Percentiles rank a stretch among this genome's conserved stretches.
These are phyloP conservation scores for Syngnathus scovelli DNA, from an alignment of 2,113 vertebrate species.

Conservation along the genomic window DNA sequence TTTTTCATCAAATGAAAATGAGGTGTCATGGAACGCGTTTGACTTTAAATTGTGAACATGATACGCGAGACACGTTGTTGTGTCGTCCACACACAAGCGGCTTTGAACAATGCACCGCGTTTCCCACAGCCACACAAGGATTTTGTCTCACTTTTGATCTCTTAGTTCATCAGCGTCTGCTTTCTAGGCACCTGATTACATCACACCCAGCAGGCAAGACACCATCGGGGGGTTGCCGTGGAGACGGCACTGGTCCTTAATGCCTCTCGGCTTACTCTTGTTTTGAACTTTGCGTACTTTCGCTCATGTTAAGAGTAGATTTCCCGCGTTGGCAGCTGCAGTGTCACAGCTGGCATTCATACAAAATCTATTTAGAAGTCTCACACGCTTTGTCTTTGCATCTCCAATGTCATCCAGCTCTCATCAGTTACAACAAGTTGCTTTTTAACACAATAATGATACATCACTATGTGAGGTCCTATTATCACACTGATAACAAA, in stretches of 20 bases:
- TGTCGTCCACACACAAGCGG: neutral
- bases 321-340: constrained; percentile 5
- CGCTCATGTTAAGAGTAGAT: neutral
- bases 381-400: neutral
- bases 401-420: constrained; percentile 12
- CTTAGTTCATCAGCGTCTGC: constrained; percentile 17
- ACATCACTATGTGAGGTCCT: neutral
- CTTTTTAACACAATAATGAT: neutral
- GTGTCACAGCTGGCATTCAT: constrained; percentile 4
- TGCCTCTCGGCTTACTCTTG: neutral
- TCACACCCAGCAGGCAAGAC: constrained; percentile 28
- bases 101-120: constrained; percentile 3
- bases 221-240: constrained; percentile 23
- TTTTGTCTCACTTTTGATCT: constrained; percentile 25
- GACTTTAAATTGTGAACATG: constrained; percentile 9
- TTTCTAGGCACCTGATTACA: constrained; percentile 29
- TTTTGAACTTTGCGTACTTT: neutral
- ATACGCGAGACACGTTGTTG: constrained; percentile 1
- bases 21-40: too few species aligned
- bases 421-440: neutral
- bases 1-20: neutral
- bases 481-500: too few species aligned
- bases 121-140: neutral
- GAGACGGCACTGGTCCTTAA: constrained; percentile 24
- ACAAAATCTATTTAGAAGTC: neutral